Conservation (phyloP, 2,113 vertebrate species). For the Gorsachius goisagi region DNA sequence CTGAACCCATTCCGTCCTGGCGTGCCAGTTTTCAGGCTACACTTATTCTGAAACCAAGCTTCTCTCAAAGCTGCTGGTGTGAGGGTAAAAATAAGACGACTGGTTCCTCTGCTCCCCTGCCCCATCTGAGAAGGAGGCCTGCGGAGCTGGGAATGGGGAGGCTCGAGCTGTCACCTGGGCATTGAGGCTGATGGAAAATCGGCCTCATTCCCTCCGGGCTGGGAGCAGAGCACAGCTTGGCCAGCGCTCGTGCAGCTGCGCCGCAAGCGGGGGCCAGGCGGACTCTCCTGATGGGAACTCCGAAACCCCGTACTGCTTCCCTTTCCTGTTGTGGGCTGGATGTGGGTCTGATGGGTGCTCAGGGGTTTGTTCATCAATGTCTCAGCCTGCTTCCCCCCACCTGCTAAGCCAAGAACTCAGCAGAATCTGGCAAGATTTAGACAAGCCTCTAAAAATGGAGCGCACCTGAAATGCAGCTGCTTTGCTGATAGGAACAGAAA, state of each 20-base stretch:
- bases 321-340: not conserved
- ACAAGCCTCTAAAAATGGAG: not conserved
- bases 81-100: rapidly evolving
- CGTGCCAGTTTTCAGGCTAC: not conserved
- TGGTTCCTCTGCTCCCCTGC: not conserved
- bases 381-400: not conserved
- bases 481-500: not conserved
- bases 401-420: not conserved
- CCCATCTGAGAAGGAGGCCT: not conserved
- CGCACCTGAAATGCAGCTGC: not conserved
- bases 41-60: not conserved
- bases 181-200: not conserved
- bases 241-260: not conserved
- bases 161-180: not conserved
- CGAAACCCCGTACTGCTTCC: not conserved
- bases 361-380: not conserved
- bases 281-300: not conserved
- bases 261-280: not conserved
- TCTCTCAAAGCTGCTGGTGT: not conserved
- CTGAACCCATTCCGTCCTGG: not conserved
- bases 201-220: not conserved
- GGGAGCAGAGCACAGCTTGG: not conserved
- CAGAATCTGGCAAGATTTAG: not conserved
- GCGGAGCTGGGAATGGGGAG: not conserved
- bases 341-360: not conserved